Evolutionary conservation across 1,140 invertebrate genomes (phyloP), one percentile per base, ranked within the genome.

Genomic region (Drosophila sturtevanti): DNA sequence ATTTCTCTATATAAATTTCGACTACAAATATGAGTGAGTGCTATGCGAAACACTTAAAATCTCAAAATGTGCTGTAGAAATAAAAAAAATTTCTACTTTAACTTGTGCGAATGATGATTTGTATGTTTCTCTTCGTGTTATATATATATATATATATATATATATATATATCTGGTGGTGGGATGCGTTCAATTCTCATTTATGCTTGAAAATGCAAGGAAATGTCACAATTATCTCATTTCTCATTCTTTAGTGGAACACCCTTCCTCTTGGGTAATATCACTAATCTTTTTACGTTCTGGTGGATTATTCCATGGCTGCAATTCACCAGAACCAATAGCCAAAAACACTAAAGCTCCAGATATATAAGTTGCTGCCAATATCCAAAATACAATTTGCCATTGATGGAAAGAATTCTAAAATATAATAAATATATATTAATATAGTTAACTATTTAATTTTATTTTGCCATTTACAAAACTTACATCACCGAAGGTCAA

Each of bases 361-460:
- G 93, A 86, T 2, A 94, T 91, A 87, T 98, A 98, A 0, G 96
- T 95, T 3, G 87, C 93, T 0, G 95, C 95, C 4, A 97, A 89
- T 31, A 98, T 96, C 93, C 95, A 97, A 92, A 98, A 98, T 0
- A 98, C 95, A 51, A 95, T 95, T 80, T 95, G 95, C 97, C 97
- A 98, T 84, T 96, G 94, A 12, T 93, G 93, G 81, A 95, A 95
- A 0, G 95, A 95, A 92, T 96, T 94, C 95, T 96, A 92, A 18
- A 92, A 92, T 21, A n/a, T 22, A 48, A 66, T 55, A 55, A 21
- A 12, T 92, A 89, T 9, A 9, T 37, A 69, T 68, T 34, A 24
- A 7, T 5, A n/a, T n/a, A n/a, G n/a, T 12, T 0, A 7, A 31
- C n/a, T 27, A 4, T 3, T 11, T n/a, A n/a, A 9, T 54, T 5